These are phyloP conservation scores for Hypanus sabinus DNA, from an alignment of 2,113 vertebrate species.

Conservation along the genomic window DNA sequence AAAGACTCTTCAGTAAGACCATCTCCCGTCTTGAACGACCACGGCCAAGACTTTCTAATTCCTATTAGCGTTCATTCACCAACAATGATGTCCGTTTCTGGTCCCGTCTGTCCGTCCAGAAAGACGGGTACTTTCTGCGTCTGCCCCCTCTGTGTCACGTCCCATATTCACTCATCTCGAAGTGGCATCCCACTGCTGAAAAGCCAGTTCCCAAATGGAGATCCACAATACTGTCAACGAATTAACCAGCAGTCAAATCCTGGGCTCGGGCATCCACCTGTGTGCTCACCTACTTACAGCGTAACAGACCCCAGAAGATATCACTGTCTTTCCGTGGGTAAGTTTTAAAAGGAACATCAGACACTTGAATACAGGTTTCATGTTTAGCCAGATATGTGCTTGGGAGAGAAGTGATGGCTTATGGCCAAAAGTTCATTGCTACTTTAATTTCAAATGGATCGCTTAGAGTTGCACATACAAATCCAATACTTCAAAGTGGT, in stretches of 20 bases:
- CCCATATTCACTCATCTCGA: conserved; percentile 81
- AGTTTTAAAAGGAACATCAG: conserved; percentile 42
- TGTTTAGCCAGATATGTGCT: not conserved
- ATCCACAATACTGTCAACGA: conserved; percentile 75
- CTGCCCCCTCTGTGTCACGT: conserved; percentile 89
- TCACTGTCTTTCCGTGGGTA: conserved; percentile 90
- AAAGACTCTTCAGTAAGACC: conserved; percentile 79
- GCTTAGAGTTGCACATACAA: not conserved
- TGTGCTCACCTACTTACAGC: conserved; percentile 81
- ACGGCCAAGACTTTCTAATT: conserved; percentile 82
- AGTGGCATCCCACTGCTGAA: conserved; percentile 76
- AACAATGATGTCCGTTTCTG: conserved; percentile 75
- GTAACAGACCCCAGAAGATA: conserved; percentile 87
- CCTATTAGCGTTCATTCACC: conserved; percentile 87
- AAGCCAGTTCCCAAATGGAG: conserved; percentile 69
- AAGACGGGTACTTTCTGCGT: conserved; percentile 89
- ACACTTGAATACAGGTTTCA: not conserved
- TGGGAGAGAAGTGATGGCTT: not conserved
- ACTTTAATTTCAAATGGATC: not conserved
- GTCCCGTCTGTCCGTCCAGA: conserved; percentile 77
- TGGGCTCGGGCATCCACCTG: conserved; percentile 74
- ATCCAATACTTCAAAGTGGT: not conserved
- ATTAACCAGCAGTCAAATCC: conserved; percentile 62
- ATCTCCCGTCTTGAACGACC: conserved; percentile 60
- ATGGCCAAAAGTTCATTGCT: not conserved